Evolutionary conservation across 2,113 vertebrate species (phyloP).

Genomic region (Anguilla japonica): DNA sequence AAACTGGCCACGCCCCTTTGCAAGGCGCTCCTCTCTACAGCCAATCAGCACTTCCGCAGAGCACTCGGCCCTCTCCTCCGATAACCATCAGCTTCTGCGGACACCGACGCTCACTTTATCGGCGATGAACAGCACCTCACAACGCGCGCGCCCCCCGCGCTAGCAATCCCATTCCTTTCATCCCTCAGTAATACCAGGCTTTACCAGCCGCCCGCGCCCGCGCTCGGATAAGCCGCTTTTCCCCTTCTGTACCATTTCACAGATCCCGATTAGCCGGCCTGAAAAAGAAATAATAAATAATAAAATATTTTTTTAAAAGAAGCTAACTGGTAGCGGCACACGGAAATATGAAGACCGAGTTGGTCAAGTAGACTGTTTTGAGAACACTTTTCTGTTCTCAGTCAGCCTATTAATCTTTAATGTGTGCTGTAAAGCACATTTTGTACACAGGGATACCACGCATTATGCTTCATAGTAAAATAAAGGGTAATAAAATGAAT

Average conservation of each 20-base stretch:
- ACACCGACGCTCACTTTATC: constrained; percentile 60
- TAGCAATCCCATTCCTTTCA: constrained; percentile 76
- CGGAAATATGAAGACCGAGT: constrained; percentile 43
- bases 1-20: not conserved
- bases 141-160: constrained; percentile 56
- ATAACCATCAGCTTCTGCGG: constrained; percentile 70
- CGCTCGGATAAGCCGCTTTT: constrained; percentile 66
- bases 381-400: no score
- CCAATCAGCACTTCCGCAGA: not conserved
- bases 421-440: no score
- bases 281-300: not conserved
- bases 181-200: constrained; percentile 69
- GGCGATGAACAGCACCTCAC: constrained; percentile 68
- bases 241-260: constrained; percentile 64
- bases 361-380: not conserved
- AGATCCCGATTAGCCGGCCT: constrained; percentile 41
- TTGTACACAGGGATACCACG: no score
- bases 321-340: constrained; percentile 29
- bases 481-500: no score
- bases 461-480: no score
- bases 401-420: no score
- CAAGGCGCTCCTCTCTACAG: not conserved
- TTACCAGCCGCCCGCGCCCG: constrained; percentile 63
- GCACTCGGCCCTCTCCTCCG: constrained; percentile 52
- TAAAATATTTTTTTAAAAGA: not conserved